Evolutionary conservation across 2,113 vertebrate genomes (phyloP), one percentile per base, ranked within the genome.

Genomic region (Ariopsis seemanni): DNA sequence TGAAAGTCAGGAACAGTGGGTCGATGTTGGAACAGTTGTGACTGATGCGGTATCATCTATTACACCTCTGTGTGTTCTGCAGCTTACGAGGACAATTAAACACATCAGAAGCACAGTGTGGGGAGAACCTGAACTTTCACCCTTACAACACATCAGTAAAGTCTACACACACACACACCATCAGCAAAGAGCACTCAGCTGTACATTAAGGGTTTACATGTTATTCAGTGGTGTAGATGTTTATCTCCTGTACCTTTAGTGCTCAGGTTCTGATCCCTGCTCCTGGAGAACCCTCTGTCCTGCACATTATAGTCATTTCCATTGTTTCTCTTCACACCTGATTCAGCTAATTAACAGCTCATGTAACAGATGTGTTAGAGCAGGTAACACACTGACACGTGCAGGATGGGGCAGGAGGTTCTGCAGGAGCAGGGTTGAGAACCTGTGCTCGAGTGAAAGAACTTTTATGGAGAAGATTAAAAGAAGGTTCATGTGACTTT

Each of bases 91-190:
- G 42, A 42, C 42, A 42, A 42, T 42, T 42, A 42, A 58, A 10
- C 25, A 65, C 25, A n/a, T 2, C 62, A n/a, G 25, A 65, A n/a
- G 9, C 22, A n/a, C 62, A 4, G 7, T 10, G 22, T n/a, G 27
- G 25, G 30, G 11, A 67, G n/a, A 4, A n/a, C 6, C 30, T 8
- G 30, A 71, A 69, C 65, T 17, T 69, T 8, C 69, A 71, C 69
- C 0, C 9, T 69, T 17, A 18, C 69, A 42, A 30, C 30, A 2
- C 30, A 4, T 11, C 63, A 67, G 63, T 4, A 65, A 65, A 65
- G 62, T 65, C 53, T 25, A 78, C 52, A 79, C 75, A 78, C 50
- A 78, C 74, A 77, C 74, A 77, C 50, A 78, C 75, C n/a, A 22
- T n/a, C 22, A 55, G 2, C 50, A 25, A 4, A n/a, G 5, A n/a